Evolutionary conservation across 2,888 invertebrate species (phyloP).

Genomic region (Tenodera sinensis): DNA sequence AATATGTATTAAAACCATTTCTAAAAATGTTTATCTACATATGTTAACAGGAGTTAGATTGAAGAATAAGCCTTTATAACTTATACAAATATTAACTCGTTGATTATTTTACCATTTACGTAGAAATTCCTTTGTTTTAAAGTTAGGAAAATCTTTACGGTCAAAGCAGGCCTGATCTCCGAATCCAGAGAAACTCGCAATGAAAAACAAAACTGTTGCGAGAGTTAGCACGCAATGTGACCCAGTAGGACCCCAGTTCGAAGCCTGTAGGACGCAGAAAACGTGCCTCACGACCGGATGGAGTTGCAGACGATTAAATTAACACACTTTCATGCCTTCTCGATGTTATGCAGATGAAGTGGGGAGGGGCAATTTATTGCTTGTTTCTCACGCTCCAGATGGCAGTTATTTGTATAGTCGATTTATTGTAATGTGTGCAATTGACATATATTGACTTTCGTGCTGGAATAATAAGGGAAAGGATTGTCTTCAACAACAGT

Average conservation of each 20-base stretch:
- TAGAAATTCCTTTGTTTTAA: too few species aligned
- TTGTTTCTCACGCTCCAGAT: neutral
- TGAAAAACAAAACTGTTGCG: too few species aligned
- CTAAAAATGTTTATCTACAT: too few species aligned
- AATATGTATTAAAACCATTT: too few species aligned
- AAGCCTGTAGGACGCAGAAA: neutral
- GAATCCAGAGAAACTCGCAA: too few species aligned
- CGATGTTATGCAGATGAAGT: neutral
- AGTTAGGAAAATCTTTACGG: too few species aligned
- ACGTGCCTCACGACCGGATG: neutral
- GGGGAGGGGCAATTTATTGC: neutral
- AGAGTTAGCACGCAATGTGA: neutral
- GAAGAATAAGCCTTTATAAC: too few species aligned
- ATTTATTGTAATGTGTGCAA: neutral
- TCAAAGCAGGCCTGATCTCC: too few species aligned
- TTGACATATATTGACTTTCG: neutral
- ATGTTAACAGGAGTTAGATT: too few species aligned
- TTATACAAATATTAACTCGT: too few species aligned
- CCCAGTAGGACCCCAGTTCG: neutral
- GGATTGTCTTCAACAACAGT: neutral
- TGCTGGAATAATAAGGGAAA: neutral
- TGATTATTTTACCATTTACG: too few species aligned
- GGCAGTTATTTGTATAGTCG: neutral
- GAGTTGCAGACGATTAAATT: neutral
- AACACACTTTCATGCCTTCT: neutral